Evolutionary conservation across 2,113 vertebrate species (phyloP), one percentile per base, ranked within the genome.

Genomic region (Cyanistes caeruleus): DNA sequence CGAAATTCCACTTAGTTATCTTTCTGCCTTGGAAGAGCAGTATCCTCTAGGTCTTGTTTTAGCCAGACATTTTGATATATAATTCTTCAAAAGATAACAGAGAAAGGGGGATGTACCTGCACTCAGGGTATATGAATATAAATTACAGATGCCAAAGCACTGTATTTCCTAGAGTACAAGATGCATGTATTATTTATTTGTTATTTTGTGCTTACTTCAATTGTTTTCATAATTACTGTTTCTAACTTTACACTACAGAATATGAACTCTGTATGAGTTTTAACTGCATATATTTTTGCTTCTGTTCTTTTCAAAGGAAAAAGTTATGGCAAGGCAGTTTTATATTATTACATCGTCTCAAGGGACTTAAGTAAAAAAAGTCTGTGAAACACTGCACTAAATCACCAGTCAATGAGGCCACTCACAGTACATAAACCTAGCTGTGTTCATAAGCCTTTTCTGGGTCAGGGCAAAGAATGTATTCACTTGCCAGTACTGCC

Each of bases 401-500:
- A 95, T 94, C 67, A 91, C 24, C 48, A 77, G 78, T 90, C 87
- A 96, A 59, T n/a, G 90, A 91, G 90, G 68, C 92, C 72, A 93
- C 87, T 95, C 79, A 72, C 4, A 33, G 87, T 81, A 81, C 43
- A 87, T 84, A 91, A 89, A 75, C 72, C 21, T 87, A 82, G 89
- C 56, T 51, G 13, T 67, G 72, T 78, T 92, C 74, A 15, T 59
- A 86, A 91, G 89, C 70, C 73, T 93, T 92, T 89, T 87, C 89
- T 94, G 89, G 94, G 93, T 90, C 90, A 95, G 53, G 59, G 79
- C 17, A 4, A 96, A 96, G 96, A 97, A 97, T 94, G 91, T 52
- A 31, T 48, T 82, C 60, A 31, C 35, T 91, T 97, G 74, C 85
- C 95, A 94, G 46, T 80, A 76, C 59, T 88, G 74, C 89, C 76